These are phyloP conservation scores for Geotrypetes seraphini DNA, from an alignment of 2,797 vertebrate genomes.

Conservation along the genomic window DNA sequence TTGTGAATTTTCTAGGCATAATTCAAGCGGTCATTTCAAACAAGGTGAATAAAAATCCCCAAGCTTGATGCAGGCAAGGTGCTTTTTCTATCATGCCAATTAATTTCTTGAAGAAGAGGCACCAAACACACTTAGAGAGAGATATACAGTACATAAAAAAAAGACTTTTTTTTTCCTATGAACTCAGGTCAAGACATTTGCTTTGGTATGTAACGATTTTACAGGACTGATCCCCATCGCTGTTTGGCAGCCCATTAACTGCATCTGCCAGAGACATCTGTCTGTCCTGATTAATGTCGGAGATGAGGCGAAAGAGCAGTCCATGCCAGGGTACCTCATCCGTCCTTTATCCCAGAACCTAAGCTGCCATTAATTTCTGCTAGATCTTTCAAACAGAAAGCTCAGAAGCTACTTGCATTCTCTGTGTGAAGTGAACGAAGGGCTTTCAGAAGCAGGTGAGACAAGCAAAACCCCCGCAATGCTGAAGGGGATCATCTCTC, in stretches of 20 bases:
- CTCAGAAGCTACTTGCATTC: constrained; percentile 14
- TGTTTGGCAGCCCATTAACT: constrained; percentile 58
- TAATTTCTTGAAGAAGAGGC: background rate
- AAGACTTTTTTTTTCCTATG: constrained; percentile 2
- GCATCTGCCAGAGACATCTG: constrained; percentile 68
- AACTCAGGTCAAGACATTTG: background rate
- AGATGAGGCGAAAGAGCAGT: constrained; percentile 21
- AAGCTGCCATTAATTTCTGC: constrained; percentile 1
- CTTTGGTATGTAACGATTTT: constrained; percentile 17
- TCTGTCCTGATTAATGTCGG: constrained; percentile 60
- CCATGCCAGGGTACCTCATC: background rate
- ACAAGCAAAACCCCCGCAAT: too few species aligned
- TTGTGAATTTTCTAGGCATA: constrained; percentile 45
- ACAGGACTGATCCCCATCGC: constrained; percentile 36
- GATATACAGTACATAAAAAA: background rate
- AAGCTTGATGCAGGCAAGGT: background rate
- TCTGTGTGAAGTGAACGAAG: too few species aligned
- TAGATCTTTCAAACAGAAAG: constrained; percentile 1
- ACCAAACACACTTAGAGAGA: background rate
- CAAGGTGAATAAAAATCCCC: constrained; percentile 12
- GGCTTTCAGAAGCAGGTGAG: too few species aligned
- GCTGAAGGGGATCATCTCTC: too few species aligned
- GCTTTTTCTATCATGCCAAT: background rate
- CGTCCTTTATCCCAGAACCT: background rate
- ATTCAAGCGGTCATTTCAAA: constrained; percentile 35